These are phyloP conservation scores for Sebastes hubbsi DNA, from an alignment of 2,797 vertebrate species.

Conservation along the genomic window DNA sequence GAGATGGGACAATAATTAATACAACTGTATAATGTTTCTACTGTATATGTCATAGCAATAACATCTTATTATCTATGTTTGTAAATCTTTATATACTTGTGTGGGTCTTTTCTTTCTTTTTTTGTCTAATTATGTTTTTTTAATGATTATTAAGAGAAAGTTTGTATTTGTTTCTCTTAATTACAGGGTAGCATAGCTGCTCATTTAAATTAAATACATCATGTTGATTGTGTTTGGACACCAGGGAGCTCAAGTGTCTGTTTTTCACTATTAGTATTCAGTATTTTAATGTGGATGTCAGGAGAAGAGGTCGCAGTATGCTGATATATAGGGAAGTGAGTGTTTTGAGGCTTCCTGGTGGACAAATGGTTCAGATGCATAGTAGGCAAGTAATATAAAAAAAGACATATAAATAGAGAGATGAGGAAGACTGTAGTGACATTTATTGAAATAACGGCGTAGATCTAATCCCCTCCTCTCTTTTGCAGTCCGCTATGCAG, in stretches of 20 bases:
- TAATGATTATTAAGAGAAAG: background rate
- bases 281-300: background rate
- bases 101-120: background rate
- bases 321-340: background rate
- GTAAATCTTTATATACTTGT: background rate
- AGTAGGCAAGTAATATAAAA: background rate
- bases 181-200: background rate
- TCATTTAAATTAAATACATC: background rate
- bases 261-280: background rate
- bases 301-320: background rate
- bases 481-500: constrained; percentile 70
- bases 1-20: background rate
- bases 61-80: background rate
- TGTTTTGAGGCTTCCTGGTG: background rate
- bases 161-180: background rate
- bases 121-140: background rate
- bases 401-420: background rate
- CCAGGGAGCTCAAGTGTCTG: background rate
- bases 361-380: background rate
- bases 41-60: background rate
- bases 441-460: background rate
- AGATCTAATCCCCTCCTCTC: background rate
- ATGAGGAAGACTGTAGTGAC: background rate
- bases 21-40: background rate
- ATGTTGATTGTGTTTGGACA: background rate